These are phyloP conservation scores for Phasianus colchicus DNA, from an alignment of 2,113 vertebrate species.

Conservation along the genomic window DNA sequence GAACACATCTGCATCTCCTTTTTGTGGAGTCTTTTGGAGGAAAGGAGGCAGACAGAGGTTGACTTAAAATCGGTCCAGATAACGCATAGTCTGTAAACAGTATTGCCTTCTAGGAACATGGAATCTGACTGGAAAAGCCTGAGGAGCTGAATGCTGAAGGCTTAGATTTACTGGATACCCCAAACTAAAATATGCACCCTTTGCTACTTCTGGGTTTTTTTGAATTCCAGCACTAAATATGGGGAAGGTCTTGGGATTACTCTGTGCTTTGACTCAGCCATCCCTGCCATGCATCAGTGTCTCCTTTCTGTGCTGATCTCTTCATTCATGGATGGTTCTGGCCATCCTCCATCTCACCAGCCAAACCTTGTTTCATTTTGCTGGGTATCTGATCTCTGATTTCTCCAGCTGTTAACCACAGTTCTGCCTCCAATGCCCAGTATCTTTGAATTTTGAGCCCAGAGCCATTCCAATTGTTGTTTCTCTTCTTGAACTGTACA, in stretches of 20 bases:
- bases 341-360: background rate
- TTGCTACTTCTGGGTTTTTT: background rate
- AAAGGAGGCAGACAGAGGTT: background rate
- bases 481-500: background rate
- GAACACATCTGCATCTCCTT: background rate
- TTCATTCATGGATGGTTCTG: background rate
- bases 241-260: background rate
- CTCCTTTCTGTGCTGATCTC: background rate
- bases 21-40: background rate
- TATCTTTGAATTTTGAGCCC: background rate
- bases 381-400: background rate
- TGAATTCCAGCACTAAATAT: background rate
- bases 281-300: background rate
- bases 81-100: background rate
- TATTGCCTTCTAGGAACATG: background rate
- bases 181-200: background rate
- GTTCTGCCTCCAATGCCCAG: background rate
- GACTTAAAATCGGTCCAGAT: background rate
- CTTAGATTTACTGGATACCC: background rate
- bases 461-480: background rate
- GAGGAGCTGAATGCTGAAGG: background rate
- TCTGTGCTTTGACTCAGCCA: background rate
- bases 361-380: background rate
- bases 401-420: background rate
- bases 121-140: background rate